Evolutionary conservation across 1,140 invertebrate genomes (phyloP).

Genomic region (Apis cerana): DNA sequence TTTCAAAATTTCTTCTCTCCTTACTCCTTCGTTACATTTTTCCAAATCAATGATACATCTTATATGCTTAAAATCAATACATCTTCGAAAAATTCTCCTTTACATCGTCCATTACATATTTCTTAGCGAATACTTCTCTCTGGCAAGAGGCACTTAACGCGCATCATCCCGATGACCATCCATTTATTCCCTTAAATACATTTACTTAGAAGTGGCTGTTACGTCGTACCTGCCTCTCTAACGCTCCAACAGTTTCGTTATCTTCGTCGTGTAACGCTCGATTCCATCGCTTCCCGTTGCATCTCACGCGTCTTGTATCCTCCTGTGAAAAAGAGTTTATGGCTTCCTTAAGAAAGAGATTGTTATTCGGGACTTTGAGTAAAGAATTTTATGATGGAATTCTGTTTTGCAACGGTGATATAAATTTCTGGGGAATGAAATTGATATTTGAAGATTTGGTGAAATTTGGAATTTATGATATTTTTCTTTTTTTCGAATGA

Average conservation of each 20-base stretch:
- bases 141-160: slow-evolving; percentile 20
- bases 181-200: slow-evolving; percentile 53
- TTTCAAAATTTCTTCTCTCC: no score
- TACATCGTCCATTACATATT: no score
- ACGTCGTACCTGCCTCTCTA: slow-evolving; percentile 41
- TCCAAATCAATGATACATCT: no score
- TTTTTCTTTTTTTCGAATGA: not conserved
- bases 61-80: no score
- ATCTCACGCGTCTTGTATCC: not conserved
- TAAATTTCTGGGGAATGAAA: not conserved
- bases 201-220: slow-evolving; percentile 32
- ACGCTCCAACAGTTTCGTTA: slow-evolving; percentile 1
- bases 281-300: slow-evolving; percentile 1
- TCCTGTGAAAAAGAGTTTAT: not conserved
- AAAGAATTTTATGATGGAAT: not conserved
- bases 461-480: not conserved
- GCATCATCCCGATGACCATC: slow-evolving; percentile 37
- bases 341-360: slow-evolving; percentile 1
- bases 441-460: not conserved
- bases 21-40: no score
- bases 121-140: no score
- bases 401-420: not conserved
- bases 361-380: not conserved
- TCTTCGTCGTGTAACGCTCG: not conserved
- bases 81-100: no score